These are phyloP conservation scores for Stratiolaelaps scimitus DNA, from an alignment of 1,140 invertebrate genomes.

Conservation along the genomic window DNA sequence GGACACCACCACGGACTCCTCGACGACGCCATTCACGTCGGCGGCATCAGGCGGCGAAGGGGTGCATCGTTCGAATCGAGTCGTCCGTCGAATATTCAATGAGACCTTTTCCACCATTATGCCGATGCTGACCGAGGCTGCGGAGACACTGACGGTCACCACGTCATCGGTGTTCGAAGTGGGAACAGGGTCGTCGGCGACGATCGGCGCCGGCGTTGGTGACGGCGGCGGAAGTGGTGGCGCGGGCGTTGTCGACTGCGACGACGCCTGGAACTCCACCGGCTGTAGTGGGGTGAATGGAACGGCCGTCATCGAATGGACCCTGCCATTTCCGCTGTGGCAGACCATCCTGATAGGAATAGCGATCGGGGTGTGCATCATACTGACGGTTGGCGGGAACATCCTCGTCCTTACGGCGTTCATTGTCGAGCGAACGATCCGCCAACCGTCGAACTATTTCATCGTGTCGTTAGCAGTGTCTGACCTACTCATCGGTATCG, in stretches of 20 bases:
- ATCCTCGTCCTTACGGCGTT: slow-evolving; percentile 91
- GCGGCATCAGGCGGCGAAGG: no score
- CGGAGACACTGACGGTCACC: neutral
- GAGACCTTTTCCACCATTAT: slow-evolving; percentile 24
- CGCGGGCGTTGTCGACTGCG: neutral
- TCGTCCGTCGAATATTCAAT: slow-evolving; percentile 12
- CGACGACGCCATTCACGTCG: neutral
- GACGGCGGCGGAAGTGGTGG: neutral
- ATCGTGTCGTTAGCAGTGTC: slow-evolving; percentile 95
- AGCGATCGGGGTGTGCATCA: slow-evolving; percentile 69
- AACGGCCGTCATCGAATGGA: neutral
- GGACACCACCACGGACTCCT: neutral
- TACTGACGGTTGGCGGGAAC: slow-evolving; percentile 86
- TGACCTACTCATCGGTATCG: slow-evolving; percentile 86
- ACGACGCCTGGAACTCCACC: slow-evolving; percentile 13
- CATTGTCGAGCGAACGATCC: slow-evolving; percentile 86
- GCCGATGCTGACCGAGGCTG: slow-evolving; percentile 7
- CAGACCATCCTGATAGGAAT: slow-evolving; percentile 81
- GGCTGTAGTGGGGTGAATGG: neutral
- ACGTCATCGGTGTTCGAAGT: slow-evolving; percentile 5
- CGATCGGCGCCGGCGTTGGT: neutral
- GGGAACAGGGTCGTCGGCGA: neutral
- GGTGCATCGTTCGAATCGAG: neutral
- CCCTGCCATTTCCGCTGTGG: slow-evolving; percentile 74
- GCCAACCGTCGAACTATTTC: slow-evolving; percentile 98